Percentiles rank a stretch among this genome's conserved stretches.
phyloP scores from a whole-genome alignment of 2,797 vertebrate genomes.

The Poeciliopsis turneri region DNA sequence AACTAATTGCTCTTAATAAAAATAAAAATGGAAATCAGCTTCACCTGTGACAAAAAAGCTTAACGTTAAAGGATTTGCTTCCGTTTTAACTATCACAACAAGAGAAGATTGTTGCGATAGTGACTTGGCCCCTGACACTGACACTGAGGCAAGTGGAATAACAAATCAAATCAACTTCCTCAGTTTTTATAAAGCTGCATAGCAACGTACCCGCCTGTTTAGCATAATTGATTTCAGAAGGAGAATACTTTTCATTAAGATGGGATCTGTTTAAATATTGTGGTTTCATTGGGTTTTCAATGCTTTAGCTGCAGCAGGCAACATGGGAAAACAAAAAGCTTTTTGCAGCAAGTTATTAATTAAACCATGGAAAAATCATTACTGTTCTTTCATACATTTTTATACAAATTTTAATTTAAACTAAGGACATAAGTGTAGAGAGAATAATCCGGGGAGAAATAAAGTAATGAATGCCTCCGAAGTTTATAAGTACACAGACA shows the following conservation, averaged over 20 bases:
- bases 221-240: constrained; percentile 3
- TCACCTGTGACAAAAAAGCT: constrained; percentile 20
- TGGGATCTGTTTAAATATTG: not conserved
- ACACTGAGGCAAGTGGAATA: not conserved
- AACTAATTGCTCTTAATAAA: constrained; percentile 12
- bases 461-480: not conserved
- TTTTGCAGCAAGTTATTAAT: not conserved
- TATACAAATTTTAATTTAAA: not conserved
- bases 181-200: not conserved
- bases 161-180: constrained; percentile 12
- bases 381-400: not conserved
- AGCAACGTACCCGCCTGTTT: constrained; percentile 4
- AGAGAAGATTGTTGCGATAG: constrained; percentile 8
- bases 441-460: not conserved
- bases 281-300: not conserved
- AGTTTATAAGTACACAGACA: not conserved
- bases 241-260: not conserved
- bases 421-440: not conserved
- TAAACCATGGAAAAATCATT: not conserved
- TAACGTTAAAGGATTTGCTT: constrained; percentile 29
- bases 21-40: constrained; percentile 30
- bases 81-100: constrained; percentile 8
- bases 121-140: constrained; percentile 3
- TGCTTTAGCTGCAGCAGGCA: not conserved
- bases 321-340: not conserved